Percentiles rank a stretch among this genome's conserved stretches.
phyloP scores from a whole-genome alignment of 1,140 invertebrate genomes.

The Plectrocnemia conspersa region DNA sequence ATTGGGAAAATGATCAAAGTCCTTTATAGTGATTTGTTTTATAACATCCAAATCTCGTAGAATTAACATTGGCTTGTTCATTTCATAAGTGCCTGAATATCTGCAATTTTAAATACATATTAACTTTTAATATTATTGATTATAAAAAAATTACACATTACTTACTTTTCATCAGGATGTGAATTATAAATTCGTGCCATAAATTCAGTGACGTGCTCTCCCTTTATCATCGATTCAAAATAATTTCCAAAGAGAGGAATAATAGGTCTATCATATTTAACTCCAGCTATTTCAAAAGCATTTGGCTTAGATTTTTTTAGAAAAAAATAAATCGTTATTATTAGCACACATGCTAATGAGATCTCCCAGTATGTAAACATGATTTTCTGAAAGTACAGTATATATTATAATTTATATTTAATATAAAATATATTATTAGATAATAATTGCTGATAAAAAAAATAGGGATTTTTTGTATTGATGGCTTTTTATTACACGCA shows the following conservation, averaged over 20 bases:
- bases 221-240: not conserved
- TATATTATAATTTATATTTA: not conserved
- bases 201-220: not conserved
- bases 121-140: not conserved
- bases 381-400: not conserved
- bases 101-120: conserved; percentile 21
- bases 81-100: conserved; percentile 46
- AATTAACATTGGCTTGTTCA: conserved; percentile 42
- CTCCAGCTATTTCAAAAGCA: not conserved
- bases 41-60: conserved; percentile 47
- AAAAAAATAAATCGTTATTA: conserved; percentile 2
- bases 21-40: conserved; percentile 48
- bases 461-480: too few relatives aligned
- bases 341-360: not conserved
- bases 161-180: conserved; percentile 19
- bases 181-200: not conserved
- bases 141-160: not conserved
- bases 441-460: too few relatives aligned
- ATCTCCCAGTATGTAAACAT: not conserved
- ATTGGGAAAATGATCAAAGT: conserved; percentile 51
- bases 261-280: conserved; percentile 1
- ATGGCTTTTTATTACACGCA: too few relatives aligned
- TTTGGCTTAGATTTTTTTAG: not conserved
- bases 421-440: not conserved
- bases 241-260: conserved; percentile 8